Evolutionary conservation across 2,797 vertebrate genomes (phyloP).

Genomic region (Astyanax mexicanus): DNA sequence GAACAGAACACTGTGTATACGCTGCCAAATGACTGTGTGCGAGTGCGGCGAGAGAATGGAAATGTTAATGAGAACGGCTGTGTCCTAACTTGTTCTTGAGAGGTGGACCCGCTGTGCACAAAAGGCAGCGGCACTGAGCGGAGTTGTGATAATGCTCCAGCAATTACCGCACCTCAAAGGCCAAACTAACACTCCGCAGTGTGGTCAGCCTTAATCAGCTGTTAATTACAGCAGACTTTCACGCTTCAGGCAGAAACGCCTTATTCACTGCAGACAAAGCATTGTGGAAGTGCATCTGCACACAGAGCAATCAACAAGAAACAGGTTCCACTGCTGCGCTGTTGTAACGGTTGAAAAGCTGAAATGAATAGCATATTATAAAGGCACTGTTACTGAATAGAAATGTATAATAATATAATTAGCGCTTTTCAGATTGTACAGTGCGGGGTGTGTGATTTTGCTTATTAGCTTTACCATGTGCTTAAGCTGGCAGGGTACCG

Average conservation of each 20-base stretch:
- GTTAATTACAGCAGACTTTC: slow-evolving; percentile 12
- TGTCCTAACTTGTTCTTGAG: slow-evolving; percentile 25
- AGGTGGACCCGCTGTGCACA: slow-evolving; percentile 9
- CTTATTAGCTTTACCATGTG: no score
- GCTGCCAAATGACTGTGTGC: slow-evolving; percentile 7
- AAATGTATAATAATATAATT: background rate
- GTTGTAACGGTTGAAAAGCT: background rate
- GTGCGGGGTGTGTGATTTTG: no score
- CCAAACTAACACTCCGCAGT: background rate
- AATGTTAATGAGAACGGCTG: slow-evolving; percentile 11
- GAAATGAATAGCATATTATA: background rate
- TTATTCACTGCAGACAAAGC: background rate
- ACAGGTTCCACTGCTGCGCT: slow-evolving; percentile 5
- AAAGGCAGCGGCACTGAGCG: background rate
- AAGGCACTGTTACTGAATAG: background rate
- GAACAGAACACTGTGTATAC: background rate
- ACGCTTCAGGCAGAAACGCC: background rate
- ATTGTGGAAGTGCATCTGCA: background rate
- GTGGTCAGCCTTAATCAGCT: slow-evolving; percentile 2
- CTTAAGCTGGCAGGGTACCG: background rate
- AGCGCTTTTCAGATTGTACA: no score
- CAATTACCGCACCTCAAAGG: slow-evolving; percentile 18
- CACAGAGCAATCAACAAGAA: background rate
- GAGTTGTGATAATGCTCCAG: slow-evolving; percentile 16
- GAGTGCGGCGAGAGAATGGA: background rate